A percentile compares a stretch with the other conserved stretches of the same genome.
phyloP scores from a whole-genome alignment of 2,113 vertebrate species.

The Maccullochella peelii region DNA sequence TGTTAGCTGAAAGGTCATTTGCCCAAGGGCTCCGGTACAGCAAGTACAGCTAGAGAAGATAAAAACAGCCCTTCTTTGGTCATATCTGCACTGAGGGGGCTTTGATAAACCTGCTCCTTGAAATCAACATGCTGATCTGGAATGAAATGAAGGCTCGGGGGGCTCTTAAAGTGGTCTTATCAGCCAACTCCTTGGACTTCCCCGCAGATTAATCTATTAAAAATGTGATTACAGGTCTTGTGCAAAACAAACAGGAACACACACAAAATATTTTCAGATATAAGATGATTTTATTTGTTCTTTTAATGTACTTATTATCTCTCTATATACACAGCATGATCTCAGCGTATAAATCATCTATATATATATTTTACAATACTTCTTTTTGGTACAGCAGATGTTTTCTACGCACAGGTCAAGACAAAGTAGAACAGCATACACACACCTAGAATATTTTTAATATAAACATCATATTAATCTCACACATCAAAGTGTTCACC shows the following conservation, averaged over 20 bases:
- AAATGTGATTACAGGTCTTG: neutral
- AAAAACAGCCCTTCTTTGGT: conserved; percentile 25
- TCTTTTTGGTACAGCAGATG: conserved; percentile 25
- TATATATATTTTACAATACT: too few species aligned
- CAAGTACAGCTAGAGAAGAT: conserved; percentile 43
- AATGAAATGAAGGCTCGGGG: conserved; percentile 32
- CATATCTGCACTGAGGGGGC: conserved; percentile 48
- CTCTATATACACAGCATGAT: conserved; percentile 57
- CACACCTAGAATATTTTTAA: conserved; percentile 15
- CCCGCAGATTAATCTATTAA: conserved; percentile 2
- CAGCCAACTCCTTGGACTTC: neutral
- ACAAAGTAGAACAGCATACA: conserved; percentile 32
- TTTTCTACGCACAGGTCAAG: conserved; percentile 28
- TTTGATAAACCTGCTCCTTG: conserved; percentile 47
- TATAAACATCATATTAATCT: conserved; percentile 36
- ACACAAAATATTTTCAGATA: conserved; percentile 31
- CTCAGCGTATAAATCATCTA: conserved; percentile 45
- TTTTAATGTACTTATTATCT: conserved; percentile 25
- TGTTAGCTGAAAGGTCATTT: conserved; percentile 71
- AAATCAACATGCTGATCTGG: conserved; percentile 55
- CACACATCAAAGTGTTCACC: conserved; percentile 22
- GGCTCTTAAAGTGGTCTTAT: conserved; percentile 7
- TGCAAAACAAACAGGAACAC: neutral
- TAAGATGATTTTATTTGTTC: conserved; percentile 49
- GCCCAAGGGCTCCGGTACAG: conserved; percentile 31